Percentiles rank a stretch among this genome's conserved stretches.
These are phyloP conservation scores for Chironomus riparius DNA, from an alignment of 2,888 invertebrate genomes.

Conservation along the genomic window DNA sequence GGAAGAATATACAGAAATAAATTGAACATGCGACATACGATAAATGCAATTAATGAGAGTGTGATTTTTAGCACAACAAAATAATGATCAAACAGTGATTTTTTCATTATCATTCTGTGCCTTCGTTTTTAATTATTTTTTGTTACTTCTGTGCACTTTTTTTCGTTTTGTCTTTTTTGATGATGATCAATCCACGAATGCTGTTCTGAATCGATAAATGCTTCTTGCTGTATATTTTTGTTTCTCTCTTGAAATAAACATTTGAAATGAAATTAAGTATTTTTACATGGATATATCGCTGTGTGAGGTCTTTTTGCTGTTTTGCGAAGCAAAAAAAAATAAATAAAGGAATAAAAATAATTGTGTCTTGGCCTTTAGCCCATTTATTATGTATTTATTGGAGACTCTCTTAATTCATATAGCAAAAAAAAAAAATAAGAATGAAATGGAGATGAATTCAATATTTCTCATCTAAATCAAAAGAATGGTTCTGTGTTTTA, in stretches of 20 bases:
- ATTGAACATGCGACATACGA: slow-evolving; percentile 6
- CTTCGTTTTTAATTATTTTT: slow-evolving; percentile 23
- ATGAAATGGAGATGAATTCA: no score
- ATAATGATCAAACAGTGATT: slow-evolving; percentile 6
- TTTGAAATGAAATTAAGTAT: slow-evolving; percentile 4
- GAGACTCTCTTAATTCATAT: no score
- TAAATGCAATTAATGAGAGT: slow-evolving; percentile 26
- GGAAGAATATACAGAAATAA: background rate
- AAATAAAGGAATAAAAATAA: background rate
- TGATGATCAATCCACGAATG: background rate
- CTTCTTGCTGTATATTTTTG: background rate
- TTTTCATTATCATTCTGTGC: slow-evolving; percentile 17
- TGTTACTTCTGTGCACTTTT: background rate
- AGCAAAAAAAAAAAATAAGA: no score
- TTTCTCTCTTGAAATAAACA: background rate
- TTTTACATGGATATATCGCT: background rate
- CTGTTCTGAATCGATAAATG: background rate
- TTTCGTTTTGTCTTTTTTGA: no score
- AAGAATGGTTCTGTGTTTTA: no score
- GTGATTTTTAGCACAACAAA: slow-evolving; percentile 23
- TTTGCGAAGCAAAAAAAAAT: no score
- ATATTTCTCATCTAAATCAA: no score
- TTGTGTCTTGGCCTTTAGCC: background rate
- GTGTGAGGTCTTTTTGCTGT: slow-evolving; percentile 13
- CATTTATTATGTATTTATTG: background rate